phyloP scores from a whole-genome alignment of 2,113 vertebrate species.

The Labrus mixtus region DNA sequence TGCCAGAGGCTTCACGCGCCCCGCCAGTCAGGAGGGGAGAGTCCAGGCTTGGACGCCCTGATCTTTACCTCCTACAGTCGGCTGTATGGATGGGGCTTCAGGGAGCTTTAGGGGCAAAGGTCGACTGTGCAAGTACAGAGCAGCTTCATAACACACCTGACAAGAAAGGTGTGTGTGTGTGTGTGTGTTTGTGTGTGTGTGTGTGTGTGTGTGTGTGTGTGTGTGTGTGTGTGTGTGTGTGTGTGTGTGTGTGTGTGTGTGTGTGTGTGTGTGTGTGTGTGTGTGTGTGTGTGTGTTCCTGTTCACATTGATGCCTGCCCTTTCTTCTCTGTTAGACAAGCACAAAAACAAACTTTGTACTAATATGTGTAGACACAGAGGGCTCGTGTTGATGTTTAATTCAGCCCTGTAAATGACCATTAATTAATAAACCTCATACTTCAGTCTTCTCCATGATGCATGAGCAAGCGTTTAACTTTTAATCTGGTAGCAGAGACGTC shows the following conservation, averaged over 20 bases:
- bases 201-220: not conserved
- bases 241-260: not conserved
- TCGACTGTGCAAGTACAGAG: slow-evolving; percentile 46
- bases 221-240: not conserved
- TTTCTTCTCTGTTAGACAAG: slow-evolving; percentile 29
- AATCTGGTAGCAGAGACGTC: slow-evolving; percentile 29
- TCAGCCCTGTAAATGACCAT: slow-evolving; percentile 48
- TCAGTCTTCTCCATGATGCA: slow-evolving; percentile 33
- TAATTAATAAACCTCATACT: slow-evolving; percentile 48
- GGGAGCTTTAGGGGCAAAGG: slow-evolving; percentile 63
- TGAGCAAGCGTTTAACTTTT: slow-evolving; percentile 43
- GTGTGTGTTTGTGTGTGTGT: not conserved
- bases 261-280: not conserved
- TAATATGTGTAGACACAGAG: slow-evolving; percentile 18
- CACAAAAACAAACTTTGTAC: slow-evolving; percentile 39
- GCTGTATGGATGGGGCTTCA: slow-evolving; percentile 57
- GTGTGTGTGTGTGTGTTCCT: not conserved
- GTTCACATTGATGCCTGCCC: slow-evolving; percentile 6
- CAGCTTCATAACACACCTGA: slow-evolving; percentile 40
- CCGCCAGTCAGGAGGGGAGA: slow-evolving; percentile 62
- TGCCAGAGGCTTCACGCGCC: slow-evolving; percentile 77
- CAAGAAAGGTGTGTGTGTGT: slow-evolving; percentile 17
- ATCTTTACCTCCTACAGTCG: slow-evolving; percentile 64
- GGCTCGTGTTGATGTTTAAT: slow-evolving; percentile 33
- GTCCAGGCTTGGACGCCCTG: slow-evolving; percentile 55